Percentiles rank a stretch among this genome's conserved stretches.
These are phyloP conservation scores for Chloroceryle aenea DNA, from an alignment of 2,113 vertebrate species.

Conservation along the genomic window DNA sequence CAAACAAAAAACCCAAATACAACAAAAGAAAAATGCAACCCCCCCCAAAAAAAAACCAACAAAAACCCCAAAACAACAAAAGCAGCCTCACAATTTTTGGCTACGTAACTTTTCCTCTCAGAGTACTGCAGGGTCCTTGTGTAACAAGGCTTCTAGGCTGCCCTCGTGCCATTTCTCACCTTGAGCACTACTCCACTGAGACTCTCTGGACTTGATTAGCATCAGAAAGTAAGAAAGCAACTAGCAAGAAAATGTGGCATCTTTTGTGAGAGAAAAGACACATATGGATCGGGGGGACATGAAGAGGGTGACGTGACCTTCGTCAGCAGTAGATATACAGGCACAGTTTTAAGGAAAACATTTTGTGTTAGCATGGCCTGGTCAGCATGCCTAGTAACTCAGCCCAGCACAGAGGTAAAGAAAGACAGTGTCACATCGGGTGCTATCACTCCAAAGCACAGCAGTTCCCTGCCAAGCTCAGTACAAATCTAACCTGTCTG, in stretches of 20 bases:
- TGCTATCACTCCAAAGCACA: not conserved
- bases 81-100: not conserved
- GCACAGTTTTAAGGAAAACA: not conserved
- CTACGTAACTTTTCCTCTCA: not conserved
- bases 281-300: rapidly evolving
- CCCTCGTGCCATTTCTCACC: not conserved
- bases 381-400: not conserved
- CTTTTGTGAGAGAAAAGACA: not conserved
- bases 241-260: not conserved
- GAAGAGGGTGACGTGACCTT: not conserved
- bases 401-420: not conserved
- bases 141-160: not conserved
- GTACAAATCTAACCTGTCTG: not conserved
- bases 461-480: not conserved
- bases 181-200: not conserved
- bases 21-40: too few relatives aligned
- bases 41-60: too few relatives aligned
- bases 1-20: not conserved
- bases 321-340: not conserved
- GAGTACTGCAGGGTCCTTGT: not conserved
- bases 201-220: not conserved
- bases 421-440: not conserved
- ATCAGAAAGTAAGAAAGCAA: not conserved
- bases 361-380: not conserved
- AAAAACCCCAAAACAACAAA: too few relatives aligned